Conservation (phyloP, 1,140 invertebrate species). For the Triops longicaudatus region DNA sequence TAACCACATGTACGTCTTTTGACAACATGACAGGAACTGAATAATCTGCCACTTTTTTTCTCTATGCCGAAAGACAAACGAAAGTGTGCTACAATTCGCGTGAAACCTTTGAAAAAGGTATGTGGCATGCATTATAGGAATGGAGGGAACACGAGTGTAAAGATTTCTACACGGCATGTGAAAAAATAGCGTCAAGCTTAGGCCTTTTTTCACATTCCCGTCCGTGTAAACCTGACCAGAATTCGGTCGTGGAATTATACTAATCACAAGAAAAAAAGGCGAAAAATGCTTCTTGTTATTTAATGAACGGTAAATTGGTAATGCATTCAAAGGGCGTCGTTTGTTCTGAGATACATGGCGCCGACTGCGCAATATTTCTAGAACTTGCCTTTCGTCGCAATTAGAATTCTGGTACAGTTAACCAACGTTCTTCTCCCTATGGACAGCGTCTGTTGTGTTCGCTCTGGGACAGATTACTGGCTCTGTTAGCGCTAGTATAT, state of each 20-base stretch:
- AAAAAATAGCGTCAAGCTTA: not conserved
- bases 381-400: not conserved
- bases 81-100: not conserved
- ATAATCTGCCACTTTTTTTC: not conserved
- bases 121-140: not conserved
- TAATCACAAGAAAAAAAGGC: not conserved
- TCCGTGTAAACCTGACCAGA: not conserved
- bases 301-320: not conserved
- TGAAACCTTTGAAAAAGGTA: not conserved
- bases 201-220: not conserved
- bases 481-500: too few relatives aligned
- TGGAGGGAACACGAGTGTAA: not conserved
- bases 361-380: not conserved
- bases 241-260: not conserved
- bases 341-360: not conserved
- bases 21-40: not conserved
- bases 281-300: not conserved
- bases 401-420: not conserved
- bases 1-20: too few relatives aligned
- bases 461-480: too few relatives aligned
- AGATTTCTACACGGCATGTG: not conserved
- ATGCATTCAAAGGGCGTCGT: not conserved
- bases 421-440: too few relatives aligned
- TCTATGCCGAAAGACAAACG: not conserved
- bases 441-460: too few relatives aligned